These are phyloP conservation scores for Cepphus grylle DNA, from an alignment of 2,113 vertebrate genomes.

Conservation along the genomic window DNA sequence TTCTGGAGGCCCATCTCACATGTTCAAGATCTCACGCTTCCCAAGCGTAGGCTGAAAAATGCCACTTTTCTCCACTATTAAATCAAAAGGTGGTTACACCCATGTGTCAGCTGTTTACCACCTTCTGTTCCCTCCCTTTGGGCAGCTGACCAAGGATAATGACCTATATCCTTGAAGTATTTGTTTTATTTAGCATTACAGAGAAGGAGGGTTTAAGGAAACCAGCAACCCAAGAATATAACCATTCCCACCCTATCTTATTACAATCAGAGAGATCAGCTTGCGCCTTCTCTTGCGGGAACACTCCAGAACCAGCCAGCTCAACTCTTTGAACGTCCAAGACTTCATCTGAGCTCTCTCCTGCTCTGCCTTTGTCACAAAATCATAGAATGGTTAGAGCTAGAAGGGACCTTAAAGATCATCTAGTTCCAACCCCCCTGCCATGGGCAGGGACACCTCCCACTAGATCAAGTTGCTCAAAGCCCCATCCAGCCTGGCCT, in stretches of 20 bases:
- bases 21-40: background rate
- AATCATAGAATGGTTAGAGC: background rate
- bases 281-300: background rate
- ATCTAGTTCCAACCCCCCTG: background rate
- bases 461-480: background rate
- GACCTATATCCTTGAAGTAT: conserved; percentile 7
- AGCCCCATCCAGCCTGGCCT: background rate
- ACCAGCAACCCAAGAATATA: background rate
- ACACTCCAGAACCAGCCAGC: background rate
- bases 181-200: conserved; percentile 27
- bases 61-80: background rate
- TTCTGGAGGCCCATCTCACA: background rate
- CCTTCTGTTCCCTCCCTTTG: conserved; percentile 1
- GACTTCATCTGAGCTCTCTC: background rate
- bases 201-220: background rate
- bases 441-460: background rate
- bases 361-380: background rate
- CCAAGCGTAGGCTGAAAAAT: background rate
- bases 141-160: conserved; percentile 7
- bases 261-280: background rate
- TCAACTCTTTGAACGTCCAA: background rate
- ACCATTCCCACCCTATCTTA: background rate
- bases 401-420: background rate
- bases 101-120: background rate
- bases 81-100: conserved; percentile 3